Evolutionary conservation across 2,113 vertebrate genomes (phyloP).

Genomic region (Neodon shergylaensis): DNA sequence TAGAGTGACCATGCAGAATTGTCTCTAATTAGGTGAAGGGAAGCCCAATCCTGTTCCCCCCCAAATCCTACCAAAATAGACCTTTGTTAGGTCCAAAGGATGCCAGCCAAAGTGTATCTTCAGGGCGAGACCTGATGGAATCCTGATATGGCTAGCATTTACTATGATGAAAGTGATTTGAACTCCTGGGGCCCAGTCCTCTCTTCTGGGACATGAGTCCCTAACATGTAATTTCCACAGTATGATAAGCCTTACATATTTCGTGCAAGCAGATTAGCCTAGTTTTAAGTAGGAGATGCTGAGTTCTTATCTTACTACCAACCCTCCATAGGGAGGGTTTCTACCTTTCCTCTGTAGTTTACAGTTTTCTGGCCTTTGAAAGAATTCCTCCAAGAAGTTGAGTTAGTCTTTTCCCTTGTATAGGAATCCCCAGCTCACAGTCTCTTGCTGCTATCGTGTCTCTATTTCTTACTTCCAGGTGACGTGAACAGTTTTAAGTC

Average conservation of each 20-base stretch:
- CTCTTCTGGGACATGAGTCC: neutral
- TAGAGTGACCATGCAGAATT: neutral
- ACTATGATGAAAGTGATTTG: neutral
- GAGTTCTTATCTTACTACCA: neutral
- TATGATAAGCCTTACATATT: neutral
- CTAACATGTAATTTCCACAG: neutral
- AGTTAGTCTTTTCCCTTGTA: neutral
- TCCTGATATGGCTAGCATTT: neutral
- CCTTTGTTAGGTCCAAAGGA: neutral
- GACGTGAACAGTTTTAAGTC: neutral
- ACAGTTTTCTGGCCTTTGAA: neutral
- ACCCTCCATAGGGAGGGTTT: neutral
- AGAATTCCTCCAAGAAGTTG: neutral
- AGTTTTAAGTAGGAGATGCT: neutral
- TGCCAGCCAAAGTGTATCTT: neutral
- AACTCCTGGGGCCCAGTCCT: neutral
- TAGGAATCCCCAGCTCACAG: neutral
- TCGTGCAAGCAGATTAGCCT: neutral
- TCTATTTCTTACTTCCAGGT: neutral
- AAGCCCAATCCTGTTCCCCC: neutral
- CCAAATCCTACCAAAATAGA: neutral
- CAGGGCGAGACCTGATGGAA: neutral
- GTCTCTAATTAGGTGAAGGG: neutral
- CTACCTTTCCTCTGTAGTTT: neutral
- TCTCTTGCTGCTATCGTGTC: neutral